A percentile compares a stretch with the other conserved stretches of the same genome.
Conservation (phyloP, 2,888 invertebrate species). For the Ochropleura plecta region DNA sequence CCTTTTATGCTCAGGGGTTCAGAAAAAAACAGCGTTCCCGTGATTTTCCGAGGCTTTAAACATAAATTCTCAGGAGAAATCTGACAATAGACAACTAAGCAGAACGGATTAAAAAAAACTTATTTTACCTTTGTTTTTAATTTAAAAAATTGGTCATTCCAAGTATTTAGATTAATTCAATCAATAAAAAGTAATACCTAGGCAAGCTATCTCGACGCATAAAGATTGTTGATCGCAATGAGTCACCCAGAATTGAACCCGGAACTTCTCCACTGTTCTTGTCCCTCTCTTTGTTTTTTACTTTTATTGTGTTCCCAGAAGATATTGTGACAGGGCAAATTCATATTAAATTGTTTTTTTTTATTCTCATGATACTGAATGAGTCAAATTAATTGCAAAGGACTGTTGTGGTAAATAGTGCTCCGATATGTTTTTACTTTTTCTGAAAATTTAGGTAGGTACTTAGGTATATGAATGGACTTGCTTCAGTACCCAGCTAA, state of each 20-base stretch:
- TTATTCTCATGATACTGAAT: neutral
- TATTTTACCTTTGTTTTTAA: neutral
- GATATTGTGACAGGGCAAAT: neutral
- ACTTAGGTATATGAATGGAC: too few relatives aligned
- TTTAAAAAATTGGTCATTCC: neutral
- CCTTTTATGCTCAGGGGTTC: too few relatives aligned
- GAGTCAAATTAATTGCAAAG: neutral
- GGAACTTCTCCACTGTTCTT: slow-evolving; percentile 62
- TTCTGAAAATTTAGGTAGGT: neutral
- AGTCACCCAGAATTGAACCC: slow-evolving; percentile 33
- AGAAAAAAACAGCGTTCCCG: too few relatives aligned
- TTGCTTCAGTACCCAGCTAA: neutral
- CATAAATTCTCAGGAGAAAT: too few relatives aligned
- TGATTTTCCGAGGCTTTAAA: too few relatives aligned
- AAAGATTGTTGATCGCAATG: slow-evolving; percentile 37
- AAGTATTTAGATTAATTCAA: neutral
- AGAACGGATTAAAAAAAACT: neutral
- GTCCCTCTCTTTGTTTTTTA: slow-evolving; percentile 43
- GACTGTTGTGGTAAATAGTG: neutral
- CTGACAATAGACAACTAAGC: too few relatives aligned
- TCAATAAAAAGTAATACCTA: neutral
- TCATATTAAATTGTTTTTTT: neutral
- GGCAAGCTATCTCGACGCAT: slow-evolving; percentile 9
- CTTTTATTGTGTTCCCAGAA: slow-evolving; percentile 15
- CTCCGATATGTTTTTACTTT: neutral